Evolutionary conservation across 2,888 invertebrate genomes (phyloP).

Genomic region (Drosophila pseudotalamancana): DNA sequence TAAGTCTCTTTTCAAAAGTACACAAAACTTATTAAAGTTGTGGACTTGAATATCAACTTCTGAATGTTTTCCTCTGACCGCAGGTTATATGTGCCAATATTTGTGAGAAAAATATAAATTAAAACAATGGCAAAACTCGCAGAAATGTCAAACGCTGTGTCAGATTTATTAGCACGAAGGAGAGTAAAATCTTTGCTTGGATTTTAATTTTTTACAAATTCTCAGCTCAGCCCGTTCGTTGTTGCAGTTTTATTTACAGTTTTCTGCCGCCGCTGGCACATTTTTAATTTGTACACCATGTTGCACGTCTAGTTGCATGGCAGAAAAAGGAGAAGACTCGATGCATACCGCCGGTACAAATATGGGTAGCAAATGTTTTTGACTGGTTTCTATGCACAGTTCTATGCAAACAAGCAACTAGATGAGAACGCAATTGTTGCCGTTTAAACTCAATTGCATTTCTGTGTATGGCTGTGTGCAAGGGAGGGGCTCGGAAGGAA

Average conservation of each 20-base stretch:
- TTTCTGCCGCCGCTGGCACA: slow-evolving; percentile 61
- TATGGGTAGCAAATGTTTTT: slow-evolving; percentile 28
- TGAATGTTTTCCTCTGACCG: too few relatives aligned
- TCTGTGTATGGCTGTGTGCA: slow-evolving; percentile 7
- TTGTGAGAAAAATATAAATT: neutral
- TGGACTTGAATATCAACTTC: too few relatives aligned
- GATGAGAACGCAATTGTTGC: slow-evolving; percentile 50
- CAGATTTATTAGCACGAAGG: slow-evolving; percentile 14
- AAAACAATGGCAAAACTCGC: neutral
- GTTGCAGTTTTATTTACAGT: slow-evolving; percentile 41
- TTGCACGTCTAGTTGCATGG: slow-evolving; percentile 41
- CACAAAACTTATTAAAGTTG: too few relatives aligned
- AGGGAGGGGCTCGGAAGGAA: neutral
- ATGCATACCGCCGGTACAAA: neutral
- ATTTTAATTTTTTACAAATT: slow-evolving; percentile 17
- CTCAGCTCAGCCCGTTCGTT: slow-evolving; percentile 25
- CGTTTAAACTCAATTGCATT: slow-evolving; percentile 73
- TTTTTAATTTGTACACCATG: slow-evolving; percentile 73
- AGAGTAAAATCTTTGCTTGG: neutral
- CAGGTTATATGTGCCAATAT: too few relatives aligned
- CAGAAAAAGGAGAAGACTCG: neutral
- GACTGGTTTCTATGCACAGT: slow-evolving; percentile 40
- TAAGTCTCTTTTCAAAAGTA: too few relatives aligned
- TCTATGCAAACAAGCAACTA: slow-evolving; percentile 52
- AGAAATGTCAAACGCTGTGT: neutral